Conservation (phyloP, 2,888 invertebrate genomes). For the Pyrgus malvae region DNA sequence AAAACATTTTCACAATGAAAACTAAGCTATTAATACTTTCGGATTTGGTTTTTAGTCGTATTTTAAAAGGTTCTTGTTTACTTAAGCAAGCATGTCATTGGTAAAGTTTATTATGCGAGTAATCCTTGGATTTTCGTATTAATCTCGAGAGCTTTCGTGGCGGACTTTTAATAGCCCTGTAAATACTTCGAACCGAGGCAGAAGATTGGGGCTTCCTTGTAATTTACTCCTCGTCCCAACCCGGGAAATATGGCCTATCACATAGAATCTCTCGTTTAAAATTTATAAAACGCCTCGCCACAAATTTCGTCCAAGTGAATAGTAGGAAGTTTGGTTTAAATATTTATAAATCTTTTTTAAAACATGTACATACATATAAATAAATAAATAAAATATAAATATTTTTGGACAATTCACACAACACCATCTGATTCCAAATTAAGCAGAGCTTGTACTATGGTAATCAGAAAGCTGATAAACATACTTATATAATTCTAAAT, state of each 20-base stretch:
- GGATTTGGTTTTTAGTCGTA: not conserved
- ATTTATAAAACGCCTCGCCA: conserved; percentile 5
- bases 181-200: conserved; percentile 55
- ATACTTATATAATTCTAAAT: too few species aligned
- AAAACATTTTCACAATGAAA: too few species aligned
- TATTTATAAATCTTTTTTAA: not conserved
- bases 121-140: conserved; percentile 56
- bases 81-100: conserved; percentile 42
- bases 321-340: not conserved
- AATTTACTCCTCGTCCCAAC: conserved; percentile 52
- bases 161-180: conserved; percentile 65
- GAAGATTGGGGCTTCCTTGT: conserved; percentile 53
- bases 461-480: too few species aligned
- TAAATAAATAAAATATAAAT: not conserved
- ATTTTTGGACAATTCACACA: too few species aligned
- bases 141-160: conserved; percentile 56
- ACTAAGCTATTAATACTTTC: too few species aligned
- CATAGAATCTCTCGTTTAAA: conserved; percentile 11
- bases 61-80: conserved; percentile 1
- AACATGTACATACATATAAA: not conserved
- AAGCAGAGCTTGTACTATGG: too few species aligned
- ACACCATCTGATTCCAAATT: too few species aligned
- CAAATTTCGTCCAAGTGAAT: not conserved
- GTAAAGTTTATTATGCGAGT: conserved; percentile 49
- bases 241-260: conserved; percentile 45